Evolutionary conservation across 2,113 vertebrate genomes (phyloP).

Genomic region (Anas platyrhynchos): DNA sequence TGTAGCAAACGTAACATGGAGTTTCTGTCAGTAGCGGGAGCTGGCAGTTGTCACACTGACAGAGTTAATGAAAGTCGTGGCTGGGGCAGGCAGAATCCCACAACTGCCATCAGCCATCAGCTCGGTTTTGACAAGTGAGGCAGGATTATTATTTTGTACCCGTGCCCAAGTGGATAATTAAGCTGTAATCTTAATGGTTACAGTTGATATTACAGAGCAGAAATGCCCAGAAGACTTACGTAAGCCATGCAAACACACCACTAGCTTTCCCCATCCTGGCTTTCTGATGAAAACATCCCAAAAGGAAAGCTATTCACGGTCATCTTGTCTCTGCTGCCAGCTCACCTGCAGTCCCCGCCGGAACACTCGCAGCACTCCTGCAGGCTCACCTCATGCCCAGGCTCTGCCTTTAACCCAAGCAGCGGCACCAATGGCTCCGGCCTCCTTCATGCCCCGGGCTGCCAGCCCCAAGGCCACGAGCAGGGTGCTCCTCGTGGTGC

Average conservation of each 20-base stretch:
- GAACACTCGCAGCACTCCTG: not conserved
- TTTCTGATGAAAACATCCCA: not conserved
- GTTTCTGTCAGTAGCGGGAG: slow-evolving; percentile 1
- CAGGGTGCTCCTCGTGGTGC: no score
- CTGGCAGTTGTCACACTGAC: not conserved
- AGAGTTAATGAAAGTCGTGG: not conserved
- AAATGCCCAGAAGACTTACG: not conserved
- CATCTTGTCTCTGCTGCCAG: not conserved
- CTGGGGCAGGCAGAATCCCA: not conserved
- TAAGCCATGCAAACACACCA: not conserved
- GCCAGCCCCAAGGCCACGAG: no score
- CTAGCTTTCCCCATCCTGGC: not conserved
- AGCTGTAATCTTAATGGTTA: slow-evolving; percentile 8
- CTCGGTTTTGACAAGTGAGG: slow-evolving; percentile 11
- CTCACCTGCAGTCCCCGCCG: fast-evolving
- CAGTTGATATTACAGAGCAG: not conserved
- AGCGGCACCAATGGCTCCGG: not conserved
- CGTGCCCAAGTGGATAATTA: not conserved
- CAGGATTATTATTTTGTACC: slow-evolving; percentile 18
- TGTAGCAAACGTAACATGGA: not conserved
- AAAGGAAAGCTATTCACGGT: not conserved
- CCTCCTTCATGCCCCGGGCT: not conserved
- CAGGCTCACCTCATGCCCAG: not conserved
- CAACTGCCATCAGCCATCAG: not conserved
- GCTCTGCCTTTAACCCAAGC: not conserved